Conservation (phyloP, 2,888 invertebrate species). For the Synanthedon formicaeformis region DNA sequence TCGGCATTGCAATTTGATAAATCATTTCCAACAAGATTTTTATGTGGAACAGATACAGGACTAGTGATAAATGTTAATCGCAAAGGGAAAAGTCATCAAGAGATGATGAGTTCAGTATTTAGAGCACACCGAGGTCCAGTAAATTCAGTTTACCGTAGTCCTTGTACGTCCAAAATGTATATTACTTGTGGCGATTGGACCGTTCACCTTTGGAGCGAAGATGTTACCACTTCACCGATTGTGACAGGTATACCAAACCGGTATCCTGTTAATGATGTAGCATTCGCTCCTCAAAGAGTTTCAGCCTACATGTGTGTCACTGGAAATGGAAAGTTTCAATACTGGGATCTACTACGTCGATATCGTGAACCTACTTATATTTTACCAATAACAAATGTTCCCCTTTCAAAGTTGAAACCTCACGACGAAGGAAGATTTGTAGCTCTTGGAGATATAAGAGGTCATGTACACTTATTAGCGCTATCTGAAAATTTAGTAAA, state of each 20-base stretch:
- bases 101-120: conserved; percentile 70
- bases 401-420: conserved; percentile 73
- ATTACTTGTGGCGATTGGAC: conserved; percentile 76
- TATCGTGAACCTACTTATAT: conserved; percentile 75
- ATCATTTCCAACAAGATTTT: conserved; percentile 72
- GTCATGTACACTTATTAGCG: conserved; percentile 75
- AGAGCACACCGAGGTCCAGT: conserved; percentile 70
- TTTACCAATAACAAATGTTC: conserved; percentile 49
- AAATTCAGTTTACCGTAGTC: conserved; percentile 73
- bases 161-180: conserved; percentile 74
- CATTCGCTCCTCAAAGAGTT: conserved; percentile 43
- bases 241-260: conserved; percentile 26
- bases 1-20: conserved; percentile 76
- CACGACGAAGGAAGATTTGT: conserved; percentile 72
- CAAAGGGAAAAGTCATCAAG: conserved; percentile 73
- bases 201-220: conserved; percentile 76
- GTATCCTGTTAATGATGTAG: conserved; percentile 28
- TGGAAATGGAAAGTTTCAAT: conserved; percentile 76
- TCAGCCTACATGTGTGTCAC: conserved; percentile 37
- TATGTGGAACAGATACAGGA: conserved; percentile 44
- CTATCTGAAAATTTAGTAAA: conserved; percentile 73
- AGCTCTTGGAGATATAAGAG: conserved; percentile 75
- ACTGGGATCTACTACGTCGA: conserved; percentile 83
- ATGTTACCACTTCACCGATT: conserved; percentile 52
- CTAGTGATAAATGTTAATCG: conserved; percentile 72